Base-by-base conservation (phyloP, 30 jellyfish, hydroid and myxozoan genomes). In the Hydra vulgaris region DNA sequence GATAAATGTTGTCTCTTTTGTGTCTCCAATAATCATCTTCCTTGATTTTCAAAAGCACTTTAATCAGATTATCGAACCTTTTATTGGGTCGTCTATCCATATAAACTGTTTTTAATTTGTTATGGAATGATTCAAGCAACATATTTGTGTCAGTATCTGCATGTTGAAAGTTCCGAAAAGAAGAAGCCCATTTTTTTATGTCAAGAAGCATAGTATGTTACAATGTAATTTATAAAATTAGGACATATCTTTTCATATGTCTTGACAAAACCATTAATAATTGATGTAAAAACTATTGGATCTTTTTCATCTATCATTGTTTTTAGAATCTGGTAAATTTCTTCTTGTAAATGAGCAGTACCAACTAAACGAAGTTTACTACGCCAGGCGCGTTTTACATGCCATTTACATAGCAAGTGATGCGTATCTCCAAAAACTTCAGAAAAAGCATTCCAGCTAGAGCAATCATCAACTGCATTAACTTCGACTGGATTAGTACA, bases 321-420 rank as follows among this genome's bases (percentile, higher is more conserved):
- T 23, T 27, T 21, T 19, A 54, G 22, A 0, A 74, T 66, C 27
- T 71, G 87, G 87, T 71, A 71, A 19, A 73, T 21, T 19, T 80
- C 88, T 22, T 40, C 55, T 66, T 81, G 87, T 17, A 71, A 54
- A 18, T 72, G 56, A 8, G 23, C 66, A 17, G 88, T 88, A 20
- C 26, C 54, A 24, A 81, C 25, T 23, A 23, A n/a, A 15, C 56
- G 67, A 21, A 82, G 70, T 54, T 82, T 25, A 20, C 87, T 67
- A 15, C 80, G 26, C 78, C 74, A 80, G 8, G 88, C 79, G 8
- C 87, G 87, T 20, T 27, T 73, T 17, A 80, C 75, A 55, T 80
- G 86, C 88, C 88, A 80, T 26, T 80, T 66, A 53, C 88, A 80
- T 12, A 80, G 87, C 19, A 80, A 72, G 76, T 80, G 75, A 16